Evolutionary conservation across 1,140 invertebrate species (phyloP).

Genomic region (Drusus annulatus): DNA sequence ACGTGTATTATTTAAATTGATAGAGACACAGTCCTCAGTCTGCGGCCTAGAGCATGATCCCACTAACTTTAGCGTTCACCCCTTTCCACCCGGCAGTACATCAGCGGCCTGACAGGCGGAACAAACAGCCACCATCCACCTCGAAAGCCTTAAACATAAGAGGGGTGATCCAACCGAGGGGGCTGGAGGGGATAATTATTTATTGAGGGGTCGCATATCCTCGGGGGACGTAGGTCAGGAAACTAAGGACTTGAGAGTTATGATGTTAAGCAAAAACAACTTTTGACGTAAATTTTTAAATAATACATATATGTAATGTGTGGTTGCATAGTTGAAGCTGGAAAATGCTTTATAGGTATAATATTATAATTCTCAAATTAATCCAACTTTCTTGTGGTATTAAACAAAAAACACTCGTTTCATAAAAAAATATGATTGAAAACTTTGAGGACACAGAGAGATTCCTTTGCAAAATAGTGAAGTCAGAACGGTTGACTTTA

Average conservation of each 20-base stretch:
- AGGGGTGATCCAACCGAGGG: constrained; percentile 33
- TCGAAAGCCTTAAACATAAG: not conserved
- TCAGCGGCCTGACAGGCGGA: constrained; percentile 55
- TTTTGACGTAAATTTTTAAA: too few species aligned
- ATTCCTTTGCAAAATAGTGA: too few species aligned
- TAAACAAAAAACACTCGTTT: too few species aligned
- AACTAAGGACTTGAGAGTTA: constrained; percentile 4
- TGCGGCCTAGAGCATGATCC: not conserved
- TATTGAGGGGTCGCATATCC: constrained; percentile 35
- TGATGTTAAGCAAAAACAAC: not conserved
- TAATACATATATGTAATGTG: not conserved
- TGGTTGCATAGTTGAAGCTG: not conserved
- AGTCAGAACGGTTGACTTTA: too few species aligned
- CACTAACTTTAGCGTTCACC: too few species aligned
- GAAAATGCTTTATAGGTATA: too few species aligned
- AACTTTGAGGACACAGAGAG: too few species aligned
- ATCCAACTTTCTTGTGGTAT: too few species aligned
- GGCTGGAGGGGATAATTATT: constrained; percentile 51
- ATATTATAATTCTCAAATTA: too few species aligned
- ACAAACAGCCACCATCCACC: constrained; percentile 53
- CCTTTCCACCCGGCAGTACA: constrained; percentile 40
- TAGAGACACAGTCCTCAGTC: not conserved
- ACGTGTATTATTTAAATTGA: not conserved
- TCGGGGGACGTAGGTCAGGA: constrained; percentile 22
- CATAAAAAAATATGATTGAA: too few species aligned